Conservation (phyloP, 1,140 invertebrate genomes). For the Mesaphorura yosii region DNA sequence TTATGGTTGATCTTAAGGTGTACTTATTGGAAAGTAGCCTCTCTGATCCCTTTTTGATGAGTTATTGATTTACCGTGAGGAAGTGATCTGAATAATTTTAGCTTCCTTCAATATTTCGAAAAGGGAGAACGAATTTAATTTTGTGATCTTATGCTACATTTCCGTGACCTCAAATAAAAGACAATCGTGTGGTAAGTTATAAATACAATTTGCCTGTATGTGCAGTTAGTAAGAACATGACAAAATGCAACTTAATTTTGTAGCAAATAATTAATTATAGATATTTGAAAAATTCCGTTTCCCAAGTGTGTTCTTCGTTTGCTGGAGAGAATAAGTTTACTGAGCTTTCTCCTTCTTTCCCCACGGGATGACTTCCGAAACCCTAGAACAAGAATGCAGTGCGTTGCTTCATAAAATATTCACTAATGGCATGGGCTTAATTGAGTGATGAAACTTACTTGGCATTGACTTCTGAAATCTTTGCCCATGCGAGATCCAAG, state of each 20-base stretch:
- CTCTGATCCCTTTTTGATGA: too few relatives aligned
- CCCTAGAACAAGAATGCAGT: slow-evolving; percentile 50
- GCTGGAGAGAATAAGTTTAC: slow-evolving; percentile 42
- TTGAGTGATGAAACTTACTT: slow-evolving; percentile 52
- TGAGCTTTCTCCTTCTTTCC: slow-evolving; percentile 75
- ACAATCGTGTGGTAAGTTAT: too few relatives aligned
- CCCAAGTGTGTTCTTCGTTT: not conserved
- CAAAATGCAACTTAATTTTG: too few relatives aligned
- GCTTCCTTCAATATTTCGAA: too few relatives aligned
- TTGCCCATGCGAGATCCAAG: slow-evolving; percentile 69
- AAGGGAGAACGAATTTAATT: not conserved
- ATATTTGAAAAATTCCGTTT: too few relatives aligned
- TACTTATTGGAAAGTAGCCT: too few relatives aligned
- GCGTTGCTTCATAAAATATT: slow-evolving; percentile 9
- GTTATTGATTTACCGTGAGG: not conserved
- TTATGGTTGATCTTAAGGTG: too few relatives aligned
- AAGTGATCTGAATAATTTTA: not conserved
- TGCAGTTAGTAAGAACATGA: not conserved
- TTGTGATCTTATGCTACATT: not conserved
- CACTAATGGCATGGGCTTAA: not conserved
- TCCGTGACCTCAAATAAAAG: too few relatives aligned
- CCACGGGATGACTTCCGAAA: slow-evolving; percentile 78
- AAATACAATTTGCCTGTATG: slow-evolving; percentile 2
- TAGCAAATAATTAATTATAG: too few relatives aligned
- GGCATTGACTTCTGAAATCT: slow-evolving; percentile 75